Conservation (phyloP, 2,888 invertebrate species). For the Sesia apiformis region DNA sequence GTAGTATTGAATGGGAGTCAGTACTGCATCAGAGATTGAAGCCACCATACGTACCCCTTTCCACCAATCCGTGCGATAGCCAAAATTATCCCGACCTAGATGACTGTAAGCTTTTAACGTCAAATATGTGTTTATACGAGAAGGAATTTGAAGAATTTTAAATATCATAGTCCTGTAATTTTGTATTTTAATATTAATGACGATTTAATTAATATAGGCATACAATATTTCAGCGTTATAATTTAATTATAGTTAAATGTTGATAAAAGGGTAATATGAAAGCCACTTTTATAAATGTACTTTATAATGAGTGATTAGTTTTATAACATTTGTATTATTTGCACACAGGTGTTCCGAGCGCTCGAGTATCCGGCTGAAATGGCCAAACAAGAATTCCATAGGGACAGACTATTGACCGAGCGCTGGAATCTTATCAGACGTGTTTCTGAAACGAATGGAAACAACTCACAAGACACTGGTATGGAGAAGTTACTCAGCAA, state of each 20-base stretch:
- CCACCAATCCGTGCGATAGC: slow-evolving; percentile 73
- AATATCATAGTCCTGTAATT: slow-evolving; percentile 3
- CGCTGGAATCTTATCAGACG: slow-evolving; percentile 73
- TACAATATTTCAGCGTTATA: slow-evolving; percentile 2
- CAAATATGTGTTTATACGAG: slow-evolving; percentile 64
- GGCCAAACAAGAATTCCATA: slow-evolving; percentile 76
- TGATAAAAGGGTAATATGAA: no score
- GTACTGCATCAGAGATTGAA: slow-evolving; percentile 82
- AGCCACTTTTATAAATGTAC: no score
- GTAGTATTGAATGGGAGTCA: slow-evolving; percentile 84
- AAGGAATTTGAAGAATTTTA: slow-evolving; percentile 81
- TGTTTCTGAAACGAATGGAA: slow-evolving; percentile 73
- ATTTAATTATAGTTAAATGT: slow-evolving; percentile 1
- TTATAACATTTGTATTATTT: no score
- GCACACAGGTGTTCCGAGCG: slow-evolving; percentile 80
- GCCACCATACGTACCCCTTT: slow-evolving; percentile 76
- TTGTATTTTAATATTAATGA: not conserved
- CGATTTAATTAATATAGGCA: not conserved
- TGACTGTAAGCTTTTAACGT: slow-evolving; percentile 60
- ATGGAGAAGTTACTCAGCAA: slow-evolving; percentile 67
- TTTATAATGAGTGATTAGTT: not conserved
- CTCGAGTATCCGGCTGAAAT: slow-evolving; percentile 86
- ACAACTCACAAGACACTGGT: slow-evolving; percentile 70
- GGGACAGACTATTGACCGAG: slow-evolving; percentile 73
- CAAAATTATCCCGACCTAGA: slow-evolving; percentile 78